Evolutionary conservation across 2,113 vertebrate genomes (phyloP).

Genomic region (Bucco capensis): DNA sequence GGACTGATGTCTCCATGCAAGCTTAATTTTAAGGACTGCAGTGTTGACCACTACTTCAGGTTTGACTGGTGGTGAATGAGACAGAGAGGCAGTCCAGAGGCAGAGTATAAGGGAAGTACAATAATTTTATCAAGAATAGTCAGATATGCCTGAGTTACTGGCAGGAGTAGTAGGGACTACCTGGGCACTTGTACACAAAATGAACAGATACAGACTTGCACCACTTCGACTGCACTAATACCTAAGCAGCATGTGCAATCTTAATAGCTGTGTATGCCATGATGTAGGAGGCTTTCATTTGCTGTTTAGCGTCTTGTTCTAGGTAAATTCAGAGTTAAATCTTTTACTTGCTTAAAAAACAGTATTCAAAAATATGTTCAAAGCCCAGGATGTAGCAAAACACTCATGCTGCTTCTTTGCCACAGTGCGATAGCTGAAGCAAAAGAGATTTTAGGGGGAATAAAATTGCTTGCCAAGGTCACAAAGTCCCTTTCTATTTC

Average conservation of each 20-base stretch:
- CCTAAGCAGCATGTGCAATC: not conserved
- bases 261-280: not conserved
- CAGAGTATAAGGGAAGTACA: not conserved
- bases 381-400: not conserved
- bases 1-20: fast-evolving
- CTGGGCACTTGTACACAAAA: not conserved
- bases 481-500: slow-evolving; percentile 23
- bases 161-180: not conserved
- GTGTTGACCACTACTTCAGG: not conserved
- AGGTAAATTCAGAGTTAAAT: not conserved
- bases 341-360: not conserved
- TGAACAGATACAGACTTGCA: not conserved
- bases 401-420: not conserved
- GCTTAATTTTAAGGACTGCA: not conserved
- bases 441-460: not conserved
- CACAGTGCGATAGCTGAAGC: not conserved
- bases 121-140: not conserved
- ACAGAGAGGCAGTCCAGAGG: not conserved
- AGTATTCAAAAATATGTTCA: not conserved
- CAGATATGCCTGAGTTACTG: fast-evolving
- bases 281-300: not conserved
- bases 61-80: not conserved
- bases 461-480: not conserved
- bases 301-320: not conserved
- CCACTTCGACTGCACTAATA: fast-evolving